phyloP scores from a whole-genome alignment of 2,888 invertebrate genomes.

The Mythimna loreyi region DNA sequence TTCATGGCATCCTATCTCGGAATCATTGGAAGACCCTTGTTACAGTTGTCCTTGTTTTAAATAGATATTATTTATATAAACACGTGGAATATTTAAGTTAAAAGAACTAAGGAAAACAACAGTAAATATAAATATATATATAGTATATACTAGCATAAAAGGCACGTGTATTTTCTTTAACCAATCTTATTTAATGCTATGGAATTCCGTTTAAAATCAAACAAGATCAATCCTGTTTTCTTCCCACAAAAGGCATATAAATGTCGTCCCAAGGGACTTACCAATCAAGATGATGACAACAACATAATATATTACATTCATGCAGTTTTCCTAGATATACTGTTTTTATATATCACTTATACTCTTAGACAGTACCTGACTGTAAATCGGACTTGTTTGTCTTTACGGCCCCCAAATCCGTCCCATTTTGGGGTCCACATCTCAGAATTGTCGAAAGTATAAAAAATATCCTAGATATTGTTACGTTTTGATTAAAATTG shows the following conservation, averaged over 20 bases:
- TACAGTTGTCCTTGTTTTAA: constrained; percentile 41
- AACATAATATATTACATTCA: constrained; percentile 57
- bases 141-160: too few species aligned
- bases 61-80: constrained; percentile 54
- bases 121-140: not conserved
- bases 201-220: constrained; percentile 1
- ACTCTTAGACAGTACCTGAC: constrained; percentile 49
- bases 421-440: constrained; percentile 51
- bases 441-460: constrained; percentile 49
- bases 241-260: constrained; percentile 34
- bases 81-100: constrained; percentile 14
- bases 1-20: constrained; percentile 50
- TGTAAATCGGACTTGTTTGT: constrained; percentile 59
- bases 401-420: constrained; percentile 42
- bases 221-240: constrained; percentile 18
- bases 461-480: constrained; percentile 38
- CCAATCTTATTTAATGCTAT: not conserved
- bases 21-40: constrained; percentile 37
- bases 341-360: constrained; percentile 39
- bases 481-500: constrained; percentile 48
- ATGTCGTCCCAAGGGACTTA: constrained; percentile 30
- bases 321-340: constrained; percentile 51
- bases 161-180: not conserved
- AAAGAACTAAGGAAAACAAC: not conserved
- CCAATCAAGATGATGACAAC: constrained; percentile 35